phyloP scores from a whole-genome alignment of 2,888 invertebrate species.

The Sesamia inferens region DNA sequence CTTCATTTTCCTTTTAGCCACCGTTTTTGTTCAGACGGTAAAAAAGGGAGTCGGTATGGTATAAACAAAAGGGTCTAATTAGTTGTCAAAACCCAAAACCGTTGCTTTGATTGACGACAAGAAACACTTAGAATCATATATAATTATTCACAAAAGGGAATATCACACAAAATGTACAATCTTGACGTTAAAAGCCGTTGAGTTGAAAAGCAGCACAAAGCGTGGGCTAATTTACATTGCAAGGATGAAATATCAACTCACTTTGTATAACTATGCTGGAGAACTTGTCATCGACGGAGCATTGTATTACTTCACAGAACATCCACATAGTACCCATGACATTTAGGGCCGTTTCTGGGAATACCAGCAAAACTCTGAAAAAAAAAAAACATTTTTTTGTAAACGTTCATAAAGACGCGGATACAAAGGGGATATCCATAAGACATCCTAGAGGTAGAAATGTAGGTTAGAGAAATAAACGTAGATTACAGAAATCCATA shows the following conservation, averaged over 20 bases:
- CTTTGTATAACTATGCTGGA: slow-evolving; percentile 93
- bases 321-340: slow-evolving; percentile 95
- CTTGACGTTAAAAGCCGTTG: slow-evolving; percentile 43
- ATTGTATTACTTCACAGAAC: slow-evolving; percentile 92
- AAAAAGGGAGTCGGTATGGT: not conserved
- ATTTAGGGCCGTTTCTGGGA: slow-evolving; percentile 95
- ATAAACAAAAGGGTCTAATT: not conserved
- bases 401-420: slow-evolving; percentile 13
- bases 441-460: too few species aligned
- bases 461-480: too few species aligned
- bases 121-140: slow-evolving; percentile 24
- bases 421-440: not conserved
- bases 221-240: slow-evolving; percentile 41
- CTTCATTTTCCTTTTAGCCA: too few species aligned
- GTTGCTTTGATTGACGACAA: slow-evolving; percentile 4
- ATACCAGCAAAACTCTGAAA: slow-evolving; percentile 92
- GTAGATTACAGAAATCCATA: too few species aligned
- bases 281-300: slow-evolving; percentile 92
- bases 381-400: slow-evolving; percentile 37
- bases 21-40: too few species aligned
- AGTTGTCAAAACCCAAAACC: not conserved
- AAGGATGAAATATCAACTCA: slow-evolving; percentile 74
- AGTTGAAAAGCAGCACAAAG: slow-evolving; percentile 35
- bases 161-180: slow-evolving; percentile 44
- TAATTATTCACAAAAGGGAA: slow-evolving; percentile 37